phyloP scores from a whole-genome alignment of 2,113 vertebrate genomes.

The Gopherus evgoodei region DNA sequence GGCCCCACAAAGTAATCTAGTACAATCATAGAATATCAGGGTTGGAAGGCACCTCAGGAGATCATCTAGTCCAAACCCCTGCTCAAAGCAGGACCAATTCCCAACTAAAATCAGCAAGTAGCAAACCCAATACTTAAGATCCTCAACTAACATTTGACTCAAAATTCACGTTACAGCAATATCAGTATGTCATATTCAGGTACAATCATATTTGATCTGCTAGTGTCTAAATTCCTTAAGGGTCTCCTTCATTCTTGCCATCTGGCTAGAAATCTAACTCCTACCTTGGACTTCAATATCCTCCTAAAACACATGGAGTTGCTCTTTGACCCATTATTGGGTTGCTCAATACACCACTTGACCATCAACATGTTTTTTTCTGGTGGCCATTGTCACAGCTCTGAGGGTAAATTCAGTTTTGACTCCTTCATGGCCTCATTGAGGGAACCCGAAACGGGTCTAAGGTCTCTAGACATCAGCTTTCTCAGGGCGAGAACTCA shows the following conservation, averaged over 20 bases:
- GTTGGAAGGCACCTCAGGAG: too few relatives aligned
- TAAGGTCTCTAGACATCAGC: too few relatives aligned
- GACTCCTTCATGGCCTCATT: background rate
- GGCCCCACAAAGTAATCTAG: background rate
- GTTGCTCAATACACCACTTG: fast-evolving
- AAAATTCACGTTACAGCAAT: too few relatives aligned
- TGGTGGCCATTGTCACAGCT: background rate
- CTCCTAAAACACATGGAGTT: background rate
- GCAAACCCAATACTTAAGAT: background rate
- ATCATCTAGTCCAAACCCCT: too few relatives aligned
- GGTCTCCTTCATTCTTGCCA: background rate
- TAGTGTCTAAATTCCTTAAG: background rate
- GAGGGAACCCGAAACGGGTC: too few relatives aligned
- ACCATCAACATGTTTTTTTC: fast-evolving
- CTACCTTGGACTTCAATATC: too few relatives aligned
- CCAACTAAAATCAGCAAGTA: background rate
- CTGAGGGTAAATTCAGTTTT: background rate
- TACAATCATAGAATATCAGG: background rate
- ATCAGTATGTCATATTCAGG: too few relatives aligned
- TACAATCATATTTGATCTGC: too few relatives aligned
- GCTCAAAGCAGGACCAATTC: too few relatives aligned
- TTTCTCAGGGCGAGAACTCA: too few relatives aligned
- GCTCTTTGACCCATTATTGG: background rate
- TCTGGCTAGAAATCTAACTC: too few relatives aligned
- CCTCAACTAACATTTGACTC: background rate